A percentile compares a stretch with the other conserved stretches of the same genome.
Conservation (phyloP, 2,797 vertebrate species). For the Muraenolepis orangiensis region DNA sequence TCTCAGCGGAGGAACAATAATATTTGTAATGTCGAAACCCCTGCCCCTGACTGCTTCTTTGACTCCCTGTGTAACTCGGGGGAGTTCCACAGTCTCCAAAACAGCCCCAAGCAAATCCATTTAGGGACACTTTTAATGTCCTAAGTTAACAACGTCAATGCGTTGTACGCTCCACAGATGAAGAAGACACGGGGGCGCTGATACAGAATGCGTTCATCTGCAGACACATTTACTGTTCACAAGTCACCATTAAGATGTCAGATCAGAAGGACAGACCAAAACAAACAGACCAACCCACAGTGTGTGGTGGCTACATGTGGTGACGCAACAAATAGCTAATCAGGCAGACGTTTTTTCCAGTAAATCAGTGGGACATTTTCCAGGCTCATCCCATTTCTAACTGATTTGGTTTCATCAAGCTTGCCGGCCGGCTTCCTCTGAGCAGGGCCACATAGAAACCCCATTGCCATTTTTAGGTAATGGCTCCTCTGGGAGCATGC, state of each 20-base stretch:
- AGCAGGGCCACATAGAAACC: conserved; percentile 1
- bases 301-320: background rate
- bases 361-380: background rate
- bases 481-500: background rate
- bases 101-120: background rate
- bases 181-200: background rate
- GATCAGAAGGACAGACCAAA: background rate
- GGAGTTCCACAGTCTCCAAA: background rate
- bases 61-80: background rate
- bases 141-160: background rate
- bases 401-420: background rate
- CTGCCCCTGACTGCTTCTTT: background rate
- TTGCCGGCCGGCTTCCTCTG: background rate
- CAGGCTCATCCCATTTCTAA: background rate
- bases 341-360: background rate
- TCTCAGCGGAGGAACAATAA: background rate
- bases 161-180: background rate
- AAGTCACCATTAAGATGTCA: background rate
- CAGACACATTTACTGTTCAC: background rate
- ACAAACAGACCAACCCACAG: background rate
- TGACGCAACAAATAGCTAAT: background rate
- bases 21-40: background rate
- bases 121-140: background rate
- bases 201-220: background rate
- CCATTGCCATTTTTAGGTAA: background rate